Conservation (phyloP, 2,888 invertebrate genomes). For the Apeira syringaria region DNA sequence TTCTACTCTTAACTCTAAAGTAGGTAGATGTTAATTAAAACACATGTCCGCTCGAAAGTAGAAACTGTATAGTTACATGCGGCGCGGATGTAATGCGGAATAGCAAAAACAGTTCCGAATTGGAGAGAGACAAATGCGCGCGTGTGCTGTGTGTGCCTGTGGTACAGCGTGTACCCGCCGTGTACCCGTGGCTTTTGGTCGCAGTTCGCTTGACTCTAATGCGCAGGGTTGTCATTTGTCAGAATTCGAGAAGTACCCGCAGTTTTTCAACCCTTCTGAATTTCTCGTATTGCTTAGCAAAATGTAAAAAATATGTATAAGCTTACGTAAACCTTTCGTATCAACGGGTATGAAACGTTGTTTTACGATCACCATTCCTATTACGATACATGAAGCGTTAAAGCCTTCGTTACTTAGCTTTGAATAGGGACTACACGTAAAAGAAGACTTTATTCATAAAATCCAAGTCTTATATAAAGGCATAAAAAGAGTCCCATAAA, state of each 20-base stretch:
- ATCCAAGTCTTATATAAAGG: slow-evolving; percentile 9
- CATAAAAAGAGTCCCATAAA: slow-evolving; percentile 16
- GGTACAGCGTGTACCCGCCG: too few species aligned
- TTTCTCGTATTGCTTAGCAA: too few species aligned
- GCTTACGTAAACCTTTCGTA: too few species aligned
- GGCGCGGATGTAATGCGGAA: slow-evolving; percentile 11
- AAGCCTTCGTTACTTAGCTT: slow-evolving; percentile 11
- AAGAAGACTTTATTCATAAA: slow-evolving; percentile 15
- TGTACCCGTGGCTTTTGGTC: slow-evolving; percentile 21
- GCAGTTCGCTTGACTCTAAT: slow-evolving; percentile 13
- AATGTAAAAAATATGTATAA: too few species aligned
- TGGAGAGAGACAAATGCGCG: slow-evolving; percentile 28
- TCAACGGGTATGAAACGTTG: neutral
- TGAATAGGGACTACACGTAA: slow-evolving; percentile 4
- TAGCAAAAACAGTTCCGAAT: slow-evolving; percentile 22
- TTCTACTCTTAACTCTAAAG: neutral
- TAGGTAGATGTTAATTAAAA: slow-evolving; percentile 8
- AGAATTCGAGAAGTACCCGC: slow-evolving; percentile 2
- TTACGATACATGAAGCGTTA: slow-evolving; percentile 10
- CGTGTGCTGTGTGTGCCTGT: slow-evolving; percentile 13
- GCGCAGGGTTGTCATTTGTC: slow-evolving; percentile 23
- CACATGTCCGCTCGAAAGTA: slow-evolving; percentile 5
- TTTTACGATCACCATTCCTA: neutral
- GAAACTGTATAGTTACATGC: slow-evolving; percentile 14
- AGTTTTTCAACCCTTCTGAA: too few species aligned